Percentiles rank a stretch among this genome's conserved stretches.
Evolutionary conservation across 2,797 vertebrate genomes (phyloP).

Genomic region (Notoglanidium macrostoma): DNA sequence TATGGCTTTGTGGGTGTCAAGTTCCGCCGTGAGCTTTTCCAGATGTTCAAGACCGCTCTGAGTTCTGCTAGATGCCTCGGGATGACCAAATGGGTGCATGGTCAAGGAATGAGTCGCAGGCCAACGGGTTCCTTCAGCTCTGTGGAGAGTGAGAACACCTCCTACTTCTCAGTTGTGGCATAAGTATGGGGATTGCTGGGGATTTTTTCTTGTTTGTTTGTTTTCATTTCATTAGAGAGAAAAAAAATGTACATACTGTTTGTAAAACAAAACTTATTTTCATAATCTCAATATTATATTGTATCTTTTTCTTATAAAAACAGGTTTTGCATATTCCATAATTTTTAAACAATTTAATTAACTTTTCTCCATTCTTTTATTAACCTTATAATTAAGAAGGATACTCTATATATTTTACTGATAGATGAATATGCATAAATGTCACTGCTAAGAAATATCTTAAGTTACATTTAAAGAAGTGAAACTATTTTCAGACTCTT

Average conservation of each 20-base stretch:
- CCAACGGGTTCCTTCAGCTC: slow-evolving; percentile 65
- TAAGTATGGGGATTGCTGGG: slow-evolving; percentile 49
- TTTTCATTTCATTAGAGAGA: background rate
- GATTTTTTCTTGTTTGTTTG: background rate
- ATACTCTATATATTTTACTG: background rate
- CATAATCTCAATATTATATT: background rate
- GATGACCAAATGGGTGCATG: slow-evolving; percentile 55
- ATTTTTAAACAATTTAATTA: background rate
- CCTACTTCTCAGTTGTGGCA: slow-evolving; percentile 73
- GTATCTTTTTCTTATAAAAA: background rate
- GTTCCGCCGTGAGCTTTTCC: slow-evolving; percentile 77
- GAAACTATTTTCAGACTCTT: slow-evolving; percentile 5
- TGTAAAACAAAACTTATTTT: background rate
- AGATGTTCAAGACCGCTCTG: slow-evolving; percentile 72
- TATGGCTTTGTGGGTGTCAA: slow-evolving; percentile 83
- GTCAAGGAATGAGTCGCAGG: slow-evolving; percentile 56
- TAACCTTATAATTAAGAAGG: background rate
- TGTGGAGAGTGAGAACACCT: slow-evolving; percentile 76
- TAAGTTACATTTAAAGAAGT: slow-evolving; percentile 8
- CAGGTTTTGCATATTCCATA: background rate
- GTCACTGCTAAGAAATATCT: background rate
- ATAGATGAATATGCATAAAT: background rate
- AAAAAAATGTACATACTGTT: background rate
- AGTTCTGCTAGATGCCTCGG: slow-evolving; percentile 57
- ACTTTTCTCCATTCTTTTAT: background rate